phyloP scores from a whole-genome alignment of 1,140 invertebrate genomes.

The Archivesica marissinica region DNA sequence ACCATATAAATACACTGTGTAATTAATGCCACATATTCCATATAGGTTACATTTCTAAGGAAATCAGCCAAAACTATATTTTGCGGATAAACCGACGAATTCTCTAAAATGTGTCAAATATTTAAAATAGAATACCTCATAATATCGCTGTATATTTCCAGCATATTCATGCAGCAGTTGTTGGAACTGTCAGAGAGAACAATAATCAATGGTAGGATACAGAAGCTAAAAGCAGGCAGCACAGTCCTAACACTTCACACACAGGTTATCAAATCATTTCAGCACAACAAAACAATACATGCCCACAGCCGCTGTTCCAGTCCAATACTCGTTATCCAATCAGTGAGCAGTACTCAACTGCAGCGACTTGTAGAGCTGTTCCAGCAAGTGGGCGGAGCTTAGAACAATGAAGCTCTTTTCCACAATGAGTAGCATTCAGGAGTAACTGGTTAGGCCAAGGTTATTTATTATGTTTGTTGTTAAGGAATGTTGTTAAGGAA shows the following conservation, averaged over 20 bases:
- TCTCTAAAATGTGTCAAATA: not conserved
- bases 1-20: too few species aligned
- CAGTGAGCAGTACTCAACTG: constrained; percentile 16
- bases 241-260: constrained; percentile 20
- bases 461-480: constrained; percentile 1
- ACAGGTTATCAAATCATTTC: constrained; percentile 50
- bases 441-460: constrained; percentile 27
- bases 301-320: constrained; percentile 25
- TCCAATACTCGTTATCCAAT: constrained; percentile 43
- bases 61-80: too few species aligned
- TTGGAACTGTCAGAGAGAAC: constrained; percentile 29
- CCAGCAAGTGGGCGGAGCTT: constrained; percentile 34
- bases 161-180: constrained; percentile 28
- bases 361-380: constrained; percentile 23
- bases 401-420: constrained; percentile 30
- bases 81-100: too few species aligned
- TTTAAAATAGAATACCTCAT: constrained; percentile 45
- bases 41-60: too few species aligned
- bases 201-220: constrained; percentile 52
- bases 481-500: too few species aligned
- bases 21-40: too few species aligned
- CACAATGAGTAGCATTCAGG: constrained; percentile 30
- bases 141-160: constrained; percentile 59
- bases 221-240: not conserved
- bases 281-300: constrained; percentile 41